These are phyloP conservation scores for Neria commutata DNA, from an alignment of 2,888 invertebrate genomes.

Conservation along the genomic window DNA sequence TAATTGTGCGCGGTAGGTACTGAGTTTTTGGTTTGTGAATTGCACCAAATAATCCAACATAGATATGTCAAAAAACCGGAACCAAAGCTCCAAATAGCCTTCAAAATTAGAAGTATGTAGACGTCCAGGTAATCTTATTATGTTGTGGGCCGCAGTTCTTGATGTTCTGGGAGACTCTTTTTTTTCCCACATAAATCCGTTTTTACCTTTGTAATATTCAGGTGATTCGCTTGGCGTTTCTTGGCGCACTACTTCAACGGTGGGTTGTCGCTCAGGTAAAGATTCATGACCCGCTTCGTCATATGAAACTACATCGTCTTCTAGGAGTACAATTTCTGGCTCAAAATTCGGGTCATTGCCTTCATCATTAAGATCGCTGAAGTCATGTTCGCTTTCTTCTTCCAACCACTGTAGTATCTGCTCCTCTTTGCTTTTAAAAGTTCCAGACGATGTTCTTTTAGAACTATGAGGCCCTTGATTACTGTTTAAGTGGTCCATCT, in stretches of 20 bases:
- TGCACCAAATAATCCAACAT: neutral
- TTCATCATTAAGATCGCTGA: conserved; percentile 14
- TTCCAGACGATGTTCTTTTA: conserved; percentile 8
- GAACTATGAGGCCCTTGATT: neutral
- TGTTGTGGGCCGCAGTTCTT: neutral
- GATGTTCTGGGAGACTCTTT: too few species aligned
- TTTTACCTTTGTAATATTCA: too few species aligned
- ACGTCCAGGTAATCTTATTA: neutral
- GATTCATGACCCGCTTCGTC: too few species aligned
- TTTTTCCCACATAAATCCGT: too few species aligned
- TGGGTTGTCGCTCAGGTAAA: too few species aligned
- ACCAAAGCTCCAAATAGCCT: neutral
- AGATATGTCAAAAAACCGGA: neutral
- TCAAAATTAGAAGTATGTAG: conserved; percentile 10
- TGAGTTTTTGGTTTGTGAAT: conserved; percentile 20
- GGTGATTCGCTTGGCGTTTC: too few species aligned
- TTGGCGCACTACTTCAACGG: too few species aligned
- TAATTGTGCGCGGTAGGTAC: conserved; percentile 18
- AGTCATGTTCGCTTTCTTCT: conserved; percentile 15
- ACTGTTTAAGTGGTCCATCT: neutral
- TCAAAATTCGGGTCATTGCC: neutral
- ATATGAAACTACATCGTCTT: too few species aligned
- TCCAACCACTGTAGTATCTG: conserved; percentile 18
- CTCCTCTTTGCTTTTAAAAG: conserved; percentile 17
- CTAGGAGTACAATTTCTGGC: neutral